Percentiles rank a stretch among this genome's conserved stretches.
phyloP scores from a whole-genome alignment of 2,888 invertebrate species.

The Thymelicus acteon region DNA sequence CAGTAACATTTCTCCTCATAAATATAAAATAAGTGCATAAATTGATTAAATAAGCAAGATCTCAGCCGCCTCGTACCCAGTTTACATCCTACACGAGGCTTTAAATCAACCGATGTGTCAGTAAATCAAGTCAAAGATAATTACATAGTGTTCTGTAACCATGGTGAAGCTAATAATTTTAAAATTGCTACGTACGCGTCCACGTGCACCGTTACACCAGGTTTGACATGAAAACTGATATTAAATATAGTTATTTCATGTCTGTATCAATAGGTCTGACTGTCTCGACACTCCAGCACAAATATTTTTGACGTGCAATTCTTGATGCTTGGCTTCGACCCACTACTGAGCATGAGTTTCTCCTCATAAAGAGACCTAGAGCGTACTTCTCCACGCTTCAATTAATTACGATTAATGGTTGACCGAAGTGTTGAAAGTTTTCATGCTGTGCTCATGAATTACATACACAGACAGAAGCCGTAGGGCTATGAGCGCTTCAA shows the following conservation, averaged over 20 bases:
- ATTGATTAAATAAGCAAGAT: constrained; percentile 4
- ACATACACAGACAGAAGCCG: too few species aligned
- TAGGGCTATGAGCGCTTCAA: too few species aligned
- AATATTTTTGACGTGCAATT: too few species aligned
- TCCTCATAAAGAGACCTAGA: too few species aligned
- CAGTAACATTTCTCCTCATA: not conserved
- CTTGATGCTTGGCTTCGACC: too few species aligned
- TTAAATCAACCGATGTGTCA: constrained; percentile 26
- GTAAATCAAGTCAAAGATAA: constrained; percentile 26
- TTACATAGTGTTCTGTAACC: constrained; percentile 21
- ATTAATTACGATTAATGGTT: too few species aligned
- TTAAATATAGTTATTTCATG: not conserved
- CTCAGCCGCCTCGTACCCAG: constrained; percentile 5
- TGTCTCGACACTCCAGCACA: too few species aligned
- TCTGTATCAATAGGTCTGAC: too few species aligned
- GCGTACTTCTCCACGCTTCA: too few species aligned
- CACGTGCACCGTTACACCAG: constrained; percentile 26
- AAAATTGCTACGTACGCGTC: constrained; percentile 34
- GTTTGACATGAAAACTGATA: not conserved
- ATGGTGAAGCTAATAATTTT: constrained; percentile 38
- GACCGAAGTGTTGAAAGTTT: too few species aligned
- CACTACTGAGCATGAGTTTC: too few species aligned
- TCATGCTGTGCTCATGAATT: too few species aligned
- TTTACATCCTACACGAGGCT: constrained; percentile 13
- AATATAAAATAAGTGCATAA: constrained; percentile 4